Evolutionary conservation across 1,140 invertebrate species (phyloP).

Genomic region (Drosophila oshimai): DNA sequence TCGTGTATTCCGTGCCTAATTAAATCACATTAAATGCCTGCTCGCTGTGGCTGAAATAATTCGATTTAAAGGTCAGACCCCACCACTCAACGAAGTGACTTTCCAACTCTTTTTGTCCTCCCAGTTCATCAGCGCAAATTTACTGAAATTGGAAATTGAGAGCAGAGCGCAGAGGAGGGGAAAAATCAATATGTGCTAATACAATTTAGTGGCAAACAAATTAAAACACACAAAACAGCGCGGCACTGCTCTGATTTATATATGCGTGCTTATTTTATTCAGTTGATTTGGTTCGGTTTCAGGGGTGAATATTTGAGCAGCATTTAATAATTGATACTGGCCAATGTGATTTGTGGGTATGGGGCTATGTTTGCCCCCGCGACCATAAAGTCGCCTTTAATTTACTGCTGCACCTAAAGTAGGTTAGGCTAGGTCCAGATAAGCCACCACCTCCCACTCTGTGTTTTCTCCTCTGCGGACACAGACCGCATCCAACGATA

Average conservation of each 20-base stretch:
- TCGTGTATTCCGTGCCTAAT: neutral
- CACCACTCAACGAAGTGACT: conserved; percentile 5
- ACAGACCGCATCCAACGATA: neutral
- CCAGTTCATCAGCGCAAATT: conserved; percentile 51
- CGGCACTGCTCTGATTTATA: conserved; percentile 19
- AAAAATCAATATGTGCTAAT: conserved; percentile 77
- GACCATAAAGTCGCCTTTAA: conserved; percentile 41
- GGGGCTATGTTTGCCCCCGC: conserved; percentile 50
- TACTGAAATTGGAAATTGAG: conserved; percentile 32
- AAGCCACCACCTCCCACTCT: conserved; percentile 14
- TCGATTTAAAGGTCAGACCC: conserved; percentile 31
- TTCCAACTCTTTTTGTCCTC: conserved; percentile 10
- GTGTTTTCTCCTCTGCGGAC: neutral
- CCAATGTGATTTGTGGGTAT: conserved; percentile 14
- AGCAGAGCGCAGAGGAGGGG: conserved; percentile 1
- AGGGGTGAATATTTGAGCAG: conserved; percentile 36
- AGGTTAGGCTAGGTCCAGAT: conserved; percentile 58
- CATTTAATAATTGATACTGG: conserved; percentile 47
- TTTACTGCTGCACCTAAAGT: conserved; percentile 60
- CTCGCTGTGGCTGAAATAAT: conserved; percentile 20
- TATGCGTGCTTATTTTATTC: conserved; percentile 29
- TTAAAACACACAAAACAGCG: conserved; percentile 21
- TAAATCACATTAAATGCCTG: conserved; percentile 24
- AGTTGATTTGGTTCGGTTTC: conserved; percentile 17
- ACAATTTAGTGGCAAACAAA: conserved; percentile 62